A percentile compares a stretch with the other conserved stretches of the same genome.
phyloP scores from a whole-genome alignment of 2,888 invertebrate genomes.

The Polyommatus iphigenia region DNA sequence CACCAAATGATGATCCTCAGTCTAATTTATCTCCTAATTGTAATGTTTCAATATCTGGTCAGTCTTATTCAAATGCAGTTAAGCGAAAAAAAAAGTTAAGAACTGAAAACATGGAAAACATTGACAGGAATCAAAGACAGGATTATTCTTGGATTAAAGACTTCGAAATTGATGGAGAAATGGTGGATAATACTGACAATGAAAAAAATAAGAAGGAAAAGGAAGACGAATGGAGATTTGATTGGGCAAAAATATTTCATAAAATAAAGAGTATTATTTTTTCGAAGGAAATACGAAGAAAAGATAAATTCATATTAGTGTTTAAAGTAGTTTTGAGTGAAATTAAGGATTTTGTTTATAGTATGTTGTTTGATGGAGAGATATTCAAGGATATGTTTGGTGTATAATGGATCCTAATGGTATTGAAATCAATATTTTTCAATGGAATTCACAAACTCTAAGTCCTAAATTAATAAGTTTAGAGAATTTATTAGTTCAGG shows the following conservation, averaged over 20 bases:
- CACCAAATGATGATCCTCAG: not conserved
- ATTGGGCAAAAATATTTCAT: not conserved
- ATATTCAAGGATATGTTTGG: not conserved
- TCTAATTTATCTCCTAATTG: not conserved
- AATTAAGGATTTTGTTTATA: conserved; percentile 8
- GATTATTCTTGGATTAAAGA: not conserved
- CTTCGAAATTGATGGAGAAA: not conserved
- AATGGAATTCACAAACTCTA: conserved; percentile 31
- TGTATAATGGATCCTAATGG: conserved; percentile 7
- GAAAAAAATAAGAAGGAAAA: not conserved
- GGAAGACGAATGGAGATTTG: not conserved
- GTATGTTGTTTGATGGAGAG: not conserved
- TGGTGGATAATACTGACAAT: not conserved
- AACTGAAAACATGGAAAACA: not conserved
- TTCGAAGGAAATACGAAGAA: not conserved
- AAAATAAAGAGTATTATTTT: conserved; percentile 14
- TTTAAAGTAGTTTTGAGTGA: not conserved
- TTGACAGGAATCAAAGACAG: not conserved
- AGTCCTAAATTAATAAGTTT: conserved; percentile 19
- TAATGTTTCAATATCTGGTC: not conserved
- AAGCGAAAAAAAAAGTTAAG: not conserved
- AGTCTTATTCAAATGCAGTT: not conserved
- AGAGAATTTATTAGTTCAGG: conserved; percentile 11
- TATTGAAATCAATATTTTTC: conserved; percentile 19
- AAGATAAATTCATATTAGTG: not conserved